Percentiles rank a stretch among this genome's conserved stretches.
These are phyloP conservation scores for Lepeophtheirus salmonis DNA, from an alignment of 1,140 invertebrate species.

Conservation along the genomic window DNA sequence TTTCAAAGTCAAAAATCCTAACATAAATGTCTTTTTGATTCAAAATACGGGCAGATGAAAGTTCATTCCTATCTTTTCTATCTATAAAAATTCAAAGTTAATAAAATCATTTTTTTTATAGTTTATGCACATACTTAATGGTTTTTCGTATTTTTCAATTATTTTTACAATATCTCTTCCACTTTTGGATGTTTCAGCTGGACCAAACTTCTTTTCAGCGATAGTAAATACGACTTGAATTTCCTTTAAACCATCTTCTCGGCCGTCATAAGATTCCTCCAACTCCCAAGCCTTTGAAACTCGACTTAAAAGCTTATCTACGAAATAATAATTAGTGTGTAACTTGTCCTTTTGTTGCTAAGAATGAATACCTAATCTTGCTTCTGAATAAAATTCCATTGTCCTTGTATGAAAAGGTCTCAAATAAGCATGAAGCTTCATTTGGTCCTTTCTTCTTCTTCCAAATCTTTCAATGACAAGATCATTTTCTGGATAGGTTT, in stretches of 20 bases:
- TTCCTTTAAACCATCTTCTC: background rate
- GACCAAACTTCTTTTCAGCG: constrained; percentile 15
- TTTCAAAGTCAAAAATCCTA: background rate
- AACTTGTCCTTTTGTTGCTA: background rate
- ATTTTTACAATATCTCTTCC: constrained; percentile 6
- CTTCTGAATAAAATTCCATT: background rate
- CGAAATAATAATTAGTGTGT: too few relatives aligned
- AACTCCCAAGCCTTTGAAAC: background rate
- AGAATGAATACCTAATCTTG: background rate
- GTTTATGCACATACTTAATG: background rate
- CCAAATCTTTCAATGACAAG: constrained; percentile 5
- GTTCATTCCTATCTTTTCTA: background rate
- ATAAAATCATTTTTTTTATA: too few relatives aligned
- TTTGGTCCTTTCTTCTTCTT: background rate
- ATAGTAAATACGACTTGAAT: background rate
- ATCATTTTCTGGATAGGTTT: constrained; percentile 7
- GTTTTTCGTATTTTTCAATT: background rate
- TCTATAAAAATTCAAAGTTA: too few relatives aligned
- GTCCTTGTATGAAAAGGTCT: background rate
- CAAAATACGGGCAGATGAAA: background rate
- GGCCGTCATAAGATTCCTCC: background rate
- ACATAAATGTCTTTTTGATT: background rate
- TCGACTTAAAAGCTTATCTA: background rate
- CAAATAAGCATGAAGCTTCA: background rate
- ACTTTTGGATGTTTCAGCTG: constrained; percentile 7